These are phyloP conservation scores for Periphyllus acericola DNA, from an alignment of 2,888 invertebrate species.

Conservation along the genomic window DNA sequence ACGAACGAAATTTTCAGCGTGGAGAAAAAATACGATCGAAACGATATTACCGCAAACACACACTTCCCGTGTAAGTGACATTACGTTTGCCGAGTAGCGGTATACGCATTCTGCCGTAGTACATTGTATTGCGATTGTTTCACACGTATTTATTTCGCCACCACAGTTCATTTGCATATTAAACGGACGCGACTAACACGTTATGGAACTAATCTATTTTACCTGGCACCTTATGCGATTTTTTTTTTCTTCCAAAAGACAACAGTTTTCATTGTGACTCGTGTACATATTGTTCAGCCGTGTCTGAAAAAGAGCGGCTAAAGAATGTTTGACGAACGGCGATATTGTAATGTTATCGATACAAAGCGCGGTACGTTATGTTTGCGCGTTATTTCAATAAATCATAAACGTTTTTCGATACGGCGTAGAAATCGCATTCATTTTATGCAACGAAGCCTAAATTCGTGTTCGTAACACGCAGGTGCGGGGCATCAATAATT, in stretches of 20 bases:
- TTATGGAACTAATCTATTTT: conserved; percentile 56
- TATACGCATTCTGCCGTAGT: neutral
- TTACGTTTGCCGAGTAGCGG: conserved; percentile 28
- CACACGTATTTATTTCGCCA: conserved; percentile 27
- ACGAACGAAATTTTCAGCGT: neutral
- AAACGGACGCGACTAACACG: conserved; percentile 26
- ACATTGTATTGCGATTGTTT: conserved; percentile 28
- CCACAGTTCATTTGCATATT: conserved; percentile 19
- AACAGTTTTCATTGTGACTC: conserved; percentile 17
- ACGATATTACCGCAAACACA: no score
- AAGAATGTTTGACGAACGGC: conserved; percentile 2
- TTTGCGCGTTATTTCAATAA: neutral
- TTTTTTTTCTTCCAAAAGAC: conserved; percentile 18
- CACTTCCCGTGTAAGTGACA: conserved; percentile 14
- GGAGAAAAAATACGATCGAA: no score
- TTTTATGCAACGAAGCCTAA: neutral
- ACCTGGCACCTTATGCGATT: conserved; percentile 26
- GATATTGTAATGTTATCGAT: neutral
- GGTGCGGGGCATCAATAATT: neutral
- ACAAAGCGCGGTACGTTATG: neutral
- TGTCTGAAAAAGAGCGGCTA: neutral
- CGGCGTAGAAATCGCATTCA: neutral
- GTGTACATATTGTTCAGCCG: neutral
- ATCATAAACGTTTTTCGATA: no score
- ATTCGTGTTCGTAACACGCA: neutral